Conservation (phyloP, 1,140 invertebrate species). For the Onthophagus taurus region DNA sequence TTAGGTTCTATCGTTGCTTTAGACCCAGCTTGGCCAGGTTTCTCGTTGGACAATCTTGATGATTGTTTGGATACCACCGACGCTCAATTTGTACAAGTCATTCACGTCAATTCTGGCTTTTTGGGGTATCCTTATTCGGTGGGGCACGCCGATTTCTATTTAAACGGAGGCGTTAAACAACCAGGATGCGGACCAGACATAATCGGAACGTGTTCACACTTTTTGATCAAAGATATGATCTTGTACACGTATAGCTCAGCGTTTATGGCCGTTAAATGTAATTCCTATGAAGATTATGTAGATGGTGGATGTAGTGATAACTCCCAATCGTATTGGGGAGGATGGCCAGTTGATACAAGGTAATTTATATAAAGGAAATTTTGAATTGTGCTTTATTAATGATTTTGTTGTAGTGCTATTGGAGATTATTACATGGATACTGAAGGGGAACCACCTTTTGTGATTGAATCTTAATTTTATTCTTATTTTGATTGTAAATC, state of each 20-base stretch:
- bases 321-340: neutral
- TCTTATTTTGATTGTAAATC: too few species aligned
- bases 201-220: constrained; percentile 14
- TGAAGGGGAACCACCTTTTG: constrained; percentile 3
- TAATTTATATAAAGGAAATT: neutral
- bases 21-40: constrained; percentile 47
- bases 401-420: neutral
- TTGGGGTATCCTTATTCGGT: constrained; percentile 41
- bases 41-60: constrained; percentile 37
- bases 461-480: too few species aligned
- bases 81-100: constrained; percentile 54
- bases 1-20: neutral
- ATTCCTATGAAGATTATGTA: neutral
- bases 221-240: constrained; percentile 9
- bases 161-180: constrained; percentile 43
- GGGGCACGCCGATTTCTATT: constrained; percentile 48
- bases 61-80: constrained; percentile 53
- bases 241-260: neutral
- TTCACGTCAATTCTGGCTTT: constrained; percentile 53
- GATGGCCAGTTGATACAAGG: neutral
- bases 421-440: constrained; percentile 4
- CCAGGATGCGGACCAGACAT: constrained; percentile 46
- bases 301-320: neutral
- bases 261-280: neutral
- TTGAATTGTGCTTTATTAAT: neutral